Percentiles rank a stretch among this genome's conserved stretches.
phyloP scores from a whole-genome alignment of 2,888 invertebrate genomes.

The Pachycephus smyrnensis region DNA sequence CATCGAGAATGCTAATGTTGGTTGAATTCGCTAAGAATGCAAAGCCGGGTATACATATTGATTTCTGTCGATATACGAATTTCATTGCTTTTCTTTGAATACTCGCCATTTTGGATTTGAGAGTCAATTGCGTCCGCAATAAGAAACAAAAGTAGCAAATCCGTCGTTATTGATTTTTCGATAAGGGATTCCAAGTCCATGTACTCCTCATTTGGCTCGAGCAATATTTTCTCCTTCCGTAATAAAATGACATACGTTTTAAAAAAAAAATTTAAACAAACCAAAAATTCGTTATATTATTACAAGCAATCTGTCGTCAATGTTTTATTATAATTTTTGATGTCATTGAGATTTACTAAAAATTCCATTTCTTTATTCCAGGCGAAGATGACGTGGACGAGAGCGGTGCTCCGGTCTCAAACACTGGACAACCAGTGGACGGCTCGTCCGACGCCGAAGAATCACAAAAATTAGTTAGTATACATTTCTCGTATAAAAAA shows the following conservation, averaged over 20 bases:
- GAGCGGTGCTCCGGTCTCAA: constrained; percentile 67
- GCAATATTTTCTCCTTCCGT: not conserved
- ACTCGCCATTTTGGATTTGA: not conserved
- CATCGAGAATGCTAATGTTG: not conserved
- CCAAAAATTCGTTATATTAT: too few relatives aligned
- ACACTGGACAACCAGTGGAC: constrained; percentile 71
- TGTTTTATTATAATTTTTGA: constrained; percentile 5
- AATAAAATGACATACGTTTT: not conserved
- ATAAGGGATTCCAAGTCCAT: not conserved
- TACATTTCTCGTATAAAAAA: not conserved
- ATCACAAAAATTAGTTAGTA: constrained; percentile 59
- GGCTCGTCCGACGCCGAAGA: constrained; percentile 84
- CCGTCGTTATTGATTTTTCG: not conserved
- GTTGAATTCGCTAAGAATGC: not conserved
- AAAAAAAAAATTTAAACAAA: too few relatives aligned
- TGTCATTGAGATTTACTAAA: not conserved
- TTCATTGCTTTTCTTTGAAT: not conserved
- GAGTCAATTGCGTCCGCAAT: not conserved
- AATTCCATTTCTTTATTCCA: constrained; percentile 33
- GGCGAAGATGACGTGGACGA: constrained; percentile 81
- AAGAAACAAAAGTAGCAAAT: not conserved
- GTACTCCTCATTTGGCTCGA: not conserved
- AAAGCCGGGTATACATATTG: not conserved
- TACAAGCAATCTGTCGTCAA: too few relatives aligned
- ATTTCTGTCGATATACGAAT: not conserved